These are phyloP conservation scores for Caenorhabditis doughertyi DNA, from an alignment of 2,888 invertebrate species.

Conservation along the genomic window DNA sequence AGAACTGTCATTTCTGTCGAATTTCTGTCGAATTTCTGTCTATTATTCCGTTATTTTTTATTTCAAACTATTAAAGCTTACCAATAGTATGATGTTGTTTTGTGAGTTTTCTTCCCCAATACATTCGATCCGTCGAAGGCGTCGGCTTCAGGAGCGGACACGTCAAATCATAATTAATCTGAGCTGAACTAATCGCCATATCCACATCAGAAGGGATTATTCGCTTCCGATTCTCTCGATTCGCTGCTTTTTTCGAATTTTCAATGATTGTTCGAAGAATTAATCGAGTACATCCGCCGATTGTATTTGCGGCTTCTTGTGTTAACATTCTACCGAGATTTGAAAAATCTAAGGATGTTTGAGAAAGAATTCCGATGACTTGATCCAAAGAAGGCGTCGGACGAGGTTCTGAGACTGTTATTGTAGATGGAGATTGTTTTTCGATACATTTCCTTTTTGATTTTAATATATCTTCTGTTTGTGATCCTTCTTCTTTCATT, in stretches of 20 bases:
- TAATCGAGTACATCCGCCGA: slow-evolving; percentile 44
- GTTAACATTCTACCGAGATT: slow-evolving; percentile 16
- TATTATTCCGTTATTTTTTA: background rate
- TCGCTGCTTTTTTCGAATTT: slow-evolving; percentile 29
- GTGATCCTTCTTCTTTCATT: slow-evolving; percentile 36
- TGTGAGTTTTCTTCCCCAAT: slow-evolving; percentile 55
- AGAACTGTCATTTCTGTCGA: no score
- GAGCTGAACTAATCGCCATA: slow-evolving; percentile 15
- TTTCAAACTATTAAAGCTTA: background rate
- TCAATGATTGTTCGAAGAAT: slow-evolving; percentile 43
- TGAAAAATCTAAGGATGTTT: background rate
- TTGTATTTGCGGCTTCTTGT: slow-evolving; percentile 16
- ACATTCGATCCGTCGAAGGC: slow-evolving; percentile 46
- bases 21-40: no score
- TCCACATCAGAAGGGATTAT: slow-evolving; percentile 53
- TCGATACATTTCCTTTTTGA: slow-evolving; percentile 39
- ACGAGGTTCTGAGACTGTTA: background rate
- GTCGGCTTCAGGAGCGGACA: slow-evolving; percentile 44
- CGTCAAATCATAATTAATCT: slow-evolving; percentile 31
- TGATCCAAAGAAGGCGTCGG: slow-evolving; percentile 21
- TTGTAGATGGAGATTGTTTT: background rate
- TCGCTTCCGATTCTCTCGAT: slow-evolving; percentile 43
- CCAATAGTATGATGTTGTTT: slow-evolving; percentile 28
- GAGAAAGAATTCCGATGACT: slow-evolving; percentile 8
- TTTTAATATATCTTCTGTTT: slow-evolving; percentile 38